Base-by-base conservation (phyloP, 2,888 invertebrate species). In the Philaethria dido region DNA sequence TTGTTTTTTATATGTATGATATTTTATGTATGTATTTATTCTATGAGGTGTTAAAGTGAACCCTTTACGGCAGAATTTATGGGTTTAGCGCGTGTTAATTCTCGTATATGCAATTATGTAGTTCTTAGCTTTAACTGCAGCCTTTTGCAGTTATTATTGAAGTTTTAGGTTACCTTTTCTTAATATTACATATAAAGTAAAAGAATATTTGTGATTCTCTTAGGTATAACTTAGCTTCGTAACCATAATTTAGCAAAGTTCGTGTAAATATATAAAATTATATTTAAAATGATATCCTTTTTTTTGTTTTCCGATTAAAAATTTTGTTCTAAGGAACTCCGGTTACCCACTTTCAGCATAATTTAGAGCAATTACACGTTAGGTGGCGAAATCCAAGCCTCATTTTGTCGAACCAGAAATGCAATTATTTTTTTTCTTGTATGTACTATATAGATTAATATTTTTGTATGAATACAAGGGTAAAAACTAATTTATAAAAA, bases 1-100 rank as follows among this genome's bases (percentile, higher is more conserved):
- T 13, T 57, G 13, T 3, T 25, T 22, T 8, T 16, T n/a, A 39
- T 25, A 25, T 29, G n/a, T 25, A 50, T 18, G n/a, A 57, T 22
- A 59, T 39, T 55, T 62, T 39, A 62, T 52, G 14, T 14, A 44
- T 52, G 50, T 47, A 65, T 55, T 18, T n/a, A n/a, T 3, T 66
- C 42, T n/a, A 70, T 54, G 59, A 68, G 52, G 47, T 68, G 69
- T 64, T 63, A 64, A 67, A 67, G 47, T 33, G 55, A 61, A 13
- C 52, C 64, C 42, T 68, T 65, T 65, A 65, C 62, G 33, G 47
- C 60, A 29, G 47, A 33, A 25, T 50, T 52, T 64, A 39, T 64
- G 13, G 57, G 59, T 33, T 59, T 16, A 45, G 44, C 54, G 64
- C 67, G 61, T 64, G 47, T 61, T 52, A 20, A 52, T 18, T 42